Evolutionary conservation across 2,888 invertebrate species (phyloP), one percentile per base, ranked within the genome.

Genomic region (Drosophila mimetica): DNA sequence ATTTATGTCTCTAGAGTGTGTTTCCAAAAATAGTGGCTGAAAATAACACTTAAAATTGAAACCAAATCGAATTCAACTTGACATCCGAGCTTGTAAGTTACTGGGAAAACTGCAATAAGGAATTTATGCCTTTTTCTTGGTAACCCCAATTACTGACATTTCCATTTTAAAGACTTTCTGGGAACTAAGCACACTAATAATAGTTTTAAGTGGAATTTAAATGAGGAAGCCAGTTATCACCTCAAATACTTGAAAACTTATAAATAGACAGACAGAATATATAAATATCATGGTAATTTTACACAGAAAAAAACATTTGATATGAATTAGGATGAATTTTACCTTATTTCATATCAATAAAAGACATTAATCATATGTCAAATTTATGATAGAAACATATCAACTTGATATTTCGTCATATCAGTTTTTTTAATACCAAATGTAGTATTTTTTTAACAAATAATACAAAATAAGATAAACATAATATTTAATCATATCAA

Each of bases 1-100:
- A 60, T 60, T 60, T 59, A 42, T 28, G 41, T 34, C 61, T 20
- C 28, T 11, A 39, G 51, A 14, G 14, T 7, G 34, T 9, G 13
- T 9, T 46, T 22, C 2, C n/a, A 2, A 44, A 25, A 14, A 14
- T 28, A 22, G 25, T 11, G 3, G 11, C 30, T 30, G 25, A 25
- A 25, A 25, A 37, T 34, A 42, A 41, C 1, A n/a, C 25, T 41
- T 18, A 16, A 11, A 14, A 39, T 32, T 57, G 16, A n/a, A 28
- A 30, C 8, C 30, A 16, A 60, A 60, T 16, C 20, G 44, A 34
- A 18, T 48, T 46, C 3, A 37, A 34, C 25, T 47, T 16, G 25
- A 46, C 18, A 20, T 34, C 13, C 32, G 47, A 13, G 25, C 18
- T 53, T 16, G 2, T 18, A 16, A 28, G 7, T 46, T 34, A 51